A percentile compares a stretch with the other conserved stretches of the same genome.
These are phyloP conservation scores for Coregonus suidteri DNA, from an alignment of 2,797 vertebrate genomes.

Conservation along the genomic window DNA sequence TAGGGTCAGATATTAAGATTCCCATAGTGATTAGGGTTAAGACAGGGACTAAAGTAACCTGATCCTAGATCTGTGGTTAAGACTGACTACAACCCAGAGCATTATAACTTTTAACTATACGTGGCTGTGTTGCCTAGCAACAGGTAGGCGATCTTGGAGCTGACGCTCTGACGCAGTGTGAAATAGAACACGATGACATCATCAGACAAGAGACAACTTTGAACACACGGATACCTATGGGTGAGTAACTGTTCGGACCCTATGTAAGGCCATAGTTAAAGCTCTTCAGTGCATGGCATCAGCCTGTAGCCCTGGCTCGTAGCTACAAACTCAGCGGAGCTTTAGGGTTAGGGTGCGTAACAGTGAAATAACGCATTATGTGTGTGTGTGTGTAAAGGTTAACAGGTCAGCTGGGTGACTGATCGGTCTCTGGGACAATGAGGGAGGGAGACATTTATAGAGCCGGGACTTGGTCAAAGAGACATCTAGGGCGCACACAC, in stretches of 20 bases:
- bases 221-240: neutral
- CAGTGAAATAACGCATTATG: neutral
- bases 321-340: too few species aligned
- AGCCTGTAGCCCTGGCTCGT: too few species aligned
- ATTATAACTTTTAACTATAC: neutral
- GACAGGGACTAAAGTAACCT: too few species aligned
- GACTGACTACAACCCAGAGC: too few species aligned
- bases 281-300: neutral
- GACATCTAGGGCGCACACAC: too few species aligned
- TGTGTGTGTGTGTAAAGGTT: constrained; percentile 1
- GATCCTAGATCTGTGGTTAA: too few species aligned
- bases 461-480: neutral
- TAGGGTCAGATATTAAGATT: too few species aligned
- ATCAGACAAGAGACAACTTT: constrained; percentile 40
- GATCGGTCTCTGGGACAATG: neutral
- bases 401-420: constrained; percentile 21
- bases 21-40: too few species aligned
- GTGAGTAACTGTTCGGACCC: neutral
- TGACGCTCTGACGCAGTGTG: constrained; percentile 29
- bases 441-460: neutral
- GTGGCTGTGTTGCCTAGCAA: constrained; percentile 76
- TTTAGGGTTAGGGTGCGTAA: too few species aligned
- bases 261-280: neutral
- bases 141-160: constrained; percentile 61
- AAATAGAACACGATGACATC: constrained; percentile 46